Evolutionary conservation across 30 jellyfish, hydroid and myxozoan species (phyloP).

Genomic region (Pelagia noctiluca): DNA sequence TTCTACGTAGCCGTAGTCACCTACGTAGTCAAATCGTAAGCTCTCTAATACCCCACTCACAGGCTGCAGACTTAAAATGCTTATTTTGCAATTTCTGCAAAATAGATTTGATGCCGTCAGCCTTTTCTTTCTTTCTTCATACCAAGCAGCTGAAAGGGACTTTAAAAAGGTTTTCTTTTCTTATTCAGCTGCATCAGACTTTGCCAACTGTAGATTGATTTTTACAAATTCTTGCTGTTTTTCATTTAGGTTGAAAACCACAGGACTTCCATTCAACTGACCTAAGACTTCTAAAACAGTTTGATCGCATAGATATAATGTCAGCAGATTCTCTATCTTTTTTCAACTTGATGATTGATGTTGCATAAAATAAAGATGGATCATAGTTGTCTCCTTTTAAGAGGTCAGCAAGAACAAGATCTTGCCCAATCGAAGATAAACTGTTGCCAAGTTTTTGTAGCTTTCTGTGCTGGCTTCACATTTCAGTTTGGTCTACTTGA

Average conservation of each 20-base stretch:
- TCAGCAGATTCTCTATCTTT: constrained; percentile 10
- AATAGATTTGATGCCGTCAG: constrained; percentile 58
- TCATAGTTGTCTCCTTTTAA: constrained; percentile 55
- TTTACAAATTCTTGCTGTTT: constrained; percentile 15
- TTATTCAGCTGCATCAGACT: constrained; percentile 12
- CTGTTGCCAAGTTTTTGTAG: constrained; percentile 17
- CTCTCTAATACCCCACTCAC: constrained; percentile 77
- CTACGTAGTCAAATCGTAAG: too few relatives aligned
- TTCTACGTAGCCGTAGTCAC: too few relatives aligned
- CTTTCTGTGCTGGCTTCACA: constrained; percentile 14
- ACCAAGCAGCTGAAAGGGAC: constrained; percentile 39
- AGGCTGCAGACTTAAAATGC: constrained; percentile 36
- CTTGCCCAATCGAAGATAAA: constrained; percentile 23
- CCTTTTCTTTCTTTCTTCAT: constrained; percentile 50
- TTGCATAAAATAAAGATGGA: constrained; percentile 57
- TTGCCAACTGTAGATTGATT: constrained; percentile 19
- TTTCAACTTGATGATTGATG: constrained; percentile 40
- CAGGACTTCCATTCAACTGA: constrained; percentile 18
- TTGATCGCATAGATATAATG: not conserved
- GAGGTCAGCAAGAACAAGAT: constrained; percentile 5
- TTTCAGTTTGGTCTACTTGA: too few relatives aligned
- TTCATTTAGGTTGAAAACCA: constrained; percentile 24
- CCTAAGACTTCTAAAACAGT: constrained; percentile 13
- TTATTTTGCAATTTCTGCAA: constrained; percentile 16
- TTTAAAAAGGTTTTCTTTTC: constrained; percentile 10